These are phyloP conservation scores for Oxyura jamaicensis DNA, from an alignment of 2,113 vertebrate genomes.

Conservation along the genomic window DNA sequence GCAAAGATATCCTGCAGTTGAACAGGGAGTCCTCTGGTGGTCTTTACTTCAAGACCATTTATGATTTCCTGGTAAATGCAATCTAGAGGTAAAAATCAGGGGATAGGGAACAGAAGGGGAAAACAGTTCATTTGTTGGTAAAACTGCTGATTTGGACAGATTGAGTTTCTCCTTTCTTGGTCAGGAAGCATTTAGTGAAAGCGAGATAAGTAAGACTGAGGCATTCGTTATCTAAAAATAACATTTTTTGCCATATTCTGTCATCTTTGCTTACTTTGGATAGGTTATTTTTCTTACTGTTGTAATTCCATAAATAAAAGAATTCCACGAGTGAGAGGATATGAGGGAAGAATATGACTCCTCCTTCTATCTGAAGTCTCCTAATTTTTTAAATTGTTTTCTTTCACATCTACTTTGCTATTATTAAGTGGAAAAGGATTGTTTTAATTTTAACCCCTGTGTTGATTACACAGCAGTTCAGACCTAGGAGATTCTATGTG, in stretches of 20 bases:
- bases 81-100: not conserved
- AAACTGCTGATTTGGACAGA: not conserved
- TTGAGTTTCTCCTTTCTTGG: not conserved
- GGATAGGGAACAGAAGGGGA: rapidly evolving
- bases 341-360: rapidly evolving
- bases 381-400: not conserved
- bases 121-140: not conserved
- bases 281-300: not conserved
- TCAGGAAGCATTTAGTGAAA: slow-evolving; percentile 4
- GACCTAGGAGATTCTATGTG: not conserved
- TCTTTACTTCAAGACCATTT: not conserved
- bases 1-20: not conserved
- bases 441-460: not conserved
- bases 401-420: not conserved
- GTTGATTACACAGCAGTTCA: not conserved
- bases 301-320: not conserved
- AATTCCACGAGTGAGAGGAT: not conserved
- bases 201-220: not conserved
- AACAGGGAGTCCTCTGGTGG: not conserved
- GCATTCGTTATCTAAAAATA: not conserved
- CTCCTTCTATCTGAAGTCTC: not conserved
- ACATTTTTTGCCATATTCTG: not conserved
- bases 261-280: not conserved
- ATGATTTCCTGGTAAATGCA: not conserved
- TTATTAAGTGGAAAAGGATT: not conserved